Percentiles rank a stretch among this genome's conserved stretches.
Evolutionary conservation across 2,113 vertebrate genomes (phyloP).

Genomic region (Leptobrachium leishanense): DNA sequence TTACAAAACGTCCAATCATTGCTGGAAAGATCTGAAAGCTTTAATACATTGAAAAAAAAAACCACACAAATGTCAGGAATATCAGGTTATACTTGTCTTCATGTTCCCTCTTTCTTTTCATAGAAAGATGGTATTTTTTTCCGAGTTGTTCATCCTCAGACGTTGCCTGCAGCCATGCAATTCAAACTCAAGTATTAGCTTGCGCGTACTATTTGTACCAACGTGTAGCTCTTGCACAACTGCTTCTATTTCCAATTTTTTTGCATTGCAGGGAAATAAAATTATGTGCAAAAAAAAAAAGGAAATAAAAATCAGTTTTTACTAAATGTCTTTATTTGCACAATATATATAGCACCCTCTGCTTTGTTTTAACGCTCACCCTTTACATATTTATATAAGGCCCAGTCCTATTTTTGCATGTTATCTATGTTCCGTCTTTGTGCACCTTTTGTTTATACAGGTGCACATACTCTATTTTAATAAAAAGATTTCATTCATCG

Average conservation of each 20-base stretch:
- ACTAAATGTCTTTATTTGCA: neutral
- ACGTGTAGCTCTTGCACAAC: neutral
- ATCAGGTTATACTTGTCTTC: neutral
- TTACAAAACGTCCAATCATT: neutral
- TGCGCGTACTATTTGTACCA: neutral
- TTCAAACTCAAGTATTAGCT: neutral
- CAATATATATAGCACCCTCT: neutral
- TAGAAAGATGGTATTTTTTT: neutral
- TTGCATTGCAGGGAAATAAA: neutral
- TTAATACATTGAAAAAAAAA: too few species aligned
- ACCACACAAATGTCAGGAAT: neutral
- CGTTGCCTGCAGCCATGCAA: neutral
- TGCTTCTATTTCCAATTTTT: neutral
- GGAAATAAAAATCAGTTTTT: neutral
- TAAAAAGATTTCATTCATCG: slow-evolving; percentile 56
- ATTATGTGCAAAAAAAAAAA: too few species aligned
- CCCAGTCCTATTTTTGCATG: slow-evolving; percentile 48
- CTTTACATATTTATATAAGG: slow-evolving; percentile 49
- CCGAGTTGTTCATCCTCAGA: neutral
- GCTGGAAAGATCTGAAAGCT: neutral
- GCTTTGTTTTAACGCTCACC: slow-evolving; percentile 43
- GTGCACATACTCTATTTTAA: slow-evolving; percentile 54
- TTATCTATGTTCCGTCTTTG: slow-evolving; percentile 52
- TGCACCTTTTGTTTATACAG: slow-evolving; percentile 64
- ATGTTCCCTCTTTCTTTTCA: neutral